Evolutionary conservation across 2,113 vertebrate species (phyloP).

Genomic region (Rhinoptilus africanus): DNA sequence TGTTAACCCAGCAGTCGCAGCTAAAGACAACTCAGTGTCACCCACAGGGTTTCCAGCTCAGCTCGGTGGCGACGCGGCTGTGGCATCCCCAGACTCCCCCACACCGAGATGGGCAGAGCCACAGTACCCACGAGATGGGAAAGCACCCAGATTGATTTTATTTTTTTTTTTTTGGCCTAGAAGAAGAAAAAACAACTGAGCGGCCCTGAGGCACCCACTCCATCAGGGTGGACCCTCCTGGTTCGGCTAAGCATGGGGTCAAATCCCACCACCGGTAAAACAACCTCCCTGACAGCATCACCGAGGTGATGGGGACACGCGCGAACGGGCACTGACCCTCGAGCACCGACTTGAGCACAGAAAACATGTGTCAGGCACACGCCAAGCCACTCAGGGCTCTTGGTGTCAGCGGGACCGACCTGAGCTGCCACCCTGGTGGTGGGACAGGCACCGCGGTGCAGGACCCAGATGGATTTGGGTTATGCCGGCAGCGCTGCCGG

Average conservation of each 20-base stretch:
- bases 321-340: fast-evolving
- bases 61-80: background rate
- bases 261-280: background rate
- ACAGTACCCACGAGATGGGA: fast-evolving
- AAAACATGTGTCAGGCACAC: fast-evolving
- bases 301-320: fast-evolving
- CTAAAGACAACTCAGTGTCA: background rate
- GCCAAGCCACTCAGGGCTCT: background rate
- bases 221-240: fast-evolving
- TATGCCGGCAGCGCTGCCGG: background rate
- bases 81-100: fast-evolving
- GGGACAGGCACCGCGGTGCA: fast-evolving
- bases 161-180: background rate
- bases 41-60: background rate
- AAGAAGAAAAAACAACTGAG: background rate
- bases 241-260: fast-evolving
- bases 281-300: background rate
- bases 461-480: background rate
- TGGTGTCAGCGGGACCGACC: fast-evolving
- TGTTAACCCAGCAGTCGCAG: background rate
- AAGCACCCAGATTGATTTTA: background rate
- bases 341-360: background rate
- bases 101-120: fast-evolving
- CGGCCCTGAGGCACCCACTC: fast-evolving
- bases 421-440: fast-evolving